A percentile compares a stretch with the other conserved stretches of the same genome.
Conservation (phyloP, 1,140 invertebrate genomes). For the Panagrolaimus sp. region DNA sequence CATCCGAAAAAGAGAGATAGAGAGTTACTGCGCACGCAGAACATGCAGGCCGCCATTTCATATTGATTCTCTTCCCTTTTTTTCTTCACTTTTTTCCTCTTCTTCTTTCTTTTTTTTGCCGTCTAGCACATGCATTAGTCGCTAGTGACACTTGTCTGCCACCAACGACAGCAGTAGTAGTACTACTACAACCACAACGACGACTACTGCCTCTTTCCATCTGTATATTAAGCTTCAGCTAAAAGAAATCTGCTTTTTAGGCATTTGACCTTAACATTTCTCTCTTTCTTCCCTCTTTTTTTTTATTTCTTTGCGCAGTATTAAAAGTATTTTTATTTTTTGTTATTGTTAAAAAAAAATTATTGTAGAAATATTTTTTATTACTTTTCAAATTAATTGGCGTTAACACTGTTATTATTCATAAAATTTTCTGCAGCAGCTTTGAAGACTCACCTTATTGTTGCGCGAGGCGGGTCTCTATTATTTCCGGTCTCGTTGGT, state of each 20-base stretch:
- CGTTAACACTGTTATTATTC: conserved; percentile 4
- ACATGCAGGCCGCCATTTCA: conserved; percentile 3
- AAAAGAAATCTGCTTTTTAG: conserved; percentile 8
- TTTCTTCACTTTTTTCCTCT: neutral
- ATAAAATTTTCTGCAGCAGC: too few species aligned
- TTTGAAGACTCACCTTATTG: too few species aligned
- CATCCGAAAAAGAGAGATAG: too few species aligned
- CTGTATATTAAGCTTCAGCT: conserved; percentile 2
- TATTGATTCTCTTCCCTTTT: conserved; percentile 14
- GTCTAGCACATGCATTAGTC: conserved; percentile 11
- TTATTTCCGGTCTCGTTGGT: too few species aligned
- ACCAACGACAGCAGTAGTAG: neutral
- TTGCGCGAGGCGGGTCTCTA: too few species aligned
- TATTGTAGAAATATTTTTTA: too few species aligned
- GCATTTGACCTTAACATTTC: too few species aligned
- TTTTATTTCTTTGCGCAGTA: too few species aligned
- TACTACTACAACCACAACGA: neutral
- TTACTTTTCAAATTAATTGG: neutral
- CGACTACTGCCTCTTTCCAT: neutral
- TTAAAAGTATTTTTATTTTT: too few species aligned
- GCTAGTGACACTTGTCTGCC: conserved; percentile 19
- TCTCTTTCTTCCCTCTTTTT: too few species aligned
- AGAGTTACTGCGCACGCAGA: neutral
- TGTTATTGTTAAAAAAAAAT: too few species aligned
- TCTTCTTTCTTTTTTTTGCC: conserved; percentile 8